Conservation (phyloP, 1,140 invertebrate species). For the Drosophila azteca region DNA sequence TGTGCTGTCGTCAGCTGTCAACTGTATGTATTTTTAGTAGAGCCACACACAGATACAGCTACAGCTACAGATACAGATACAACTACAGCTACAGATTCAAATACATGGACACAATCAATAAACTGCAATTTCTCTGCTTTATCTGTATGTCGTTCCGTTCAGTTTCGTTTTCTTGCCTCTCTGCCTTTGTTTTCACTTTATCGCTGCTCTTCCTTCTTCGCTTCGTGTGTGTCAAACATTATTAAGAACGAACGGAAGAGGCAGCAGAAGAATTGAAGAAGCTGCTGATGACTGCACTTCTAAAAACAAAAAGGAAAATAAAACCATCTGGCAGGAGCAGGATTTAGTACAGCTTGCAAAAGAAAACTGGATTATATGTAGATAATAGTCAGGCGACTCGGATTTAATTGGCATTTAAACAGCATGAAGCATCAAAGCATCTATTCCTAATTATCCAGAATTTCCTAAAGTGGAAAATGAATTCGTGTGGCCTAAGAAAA, state of each 20-base stretch:
- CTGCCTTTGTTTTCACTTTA: conserved; percentile 7
- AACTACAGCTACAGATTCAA: conserved; percentile 20
- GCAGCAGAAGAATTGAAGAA: neutral
- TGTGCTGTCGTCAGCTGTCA: conserved; percentile 66
- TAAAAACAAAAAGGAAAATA: neutral
- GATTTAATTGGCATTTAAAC: too few species aligned
- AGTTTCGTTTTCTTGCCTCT: neutral
- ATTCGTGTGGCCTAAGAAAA: too few species aligned
- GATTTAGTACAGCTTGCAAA: too few species aligned
- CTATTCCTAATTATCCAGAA: too few species aligned
- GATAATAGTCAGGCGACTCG: too few species aligned
- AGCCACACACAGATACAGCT: conserved; percentile 21
- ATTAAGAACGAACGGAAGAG: neutral
- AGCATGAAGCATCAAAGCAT: too few species aligned
- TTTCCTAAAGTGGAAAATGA: too few species aligned
- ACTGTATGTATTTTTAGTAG: conserved; percentile 57
- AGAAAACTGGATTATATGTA: too few species aligned
- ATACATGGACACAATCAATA: conserved; percentile 56
- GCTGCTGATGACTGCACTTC: neutral
- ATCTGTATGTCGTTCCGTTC: conserved; percentile 1
- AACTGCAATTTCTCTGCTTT: conserved; percentile 50
- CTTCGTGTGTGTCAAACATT: conserved; percentile 44
- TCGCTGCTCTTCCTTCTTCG: conserved; percentile 5
- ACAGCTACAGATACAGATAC: conserved; percentile 7
- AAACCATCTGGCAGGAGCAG: too few species aligned